phyloP scores from a whole-genome alignment of 2,113 vertebrate species.

The Aviceda subcristata region DNA sequence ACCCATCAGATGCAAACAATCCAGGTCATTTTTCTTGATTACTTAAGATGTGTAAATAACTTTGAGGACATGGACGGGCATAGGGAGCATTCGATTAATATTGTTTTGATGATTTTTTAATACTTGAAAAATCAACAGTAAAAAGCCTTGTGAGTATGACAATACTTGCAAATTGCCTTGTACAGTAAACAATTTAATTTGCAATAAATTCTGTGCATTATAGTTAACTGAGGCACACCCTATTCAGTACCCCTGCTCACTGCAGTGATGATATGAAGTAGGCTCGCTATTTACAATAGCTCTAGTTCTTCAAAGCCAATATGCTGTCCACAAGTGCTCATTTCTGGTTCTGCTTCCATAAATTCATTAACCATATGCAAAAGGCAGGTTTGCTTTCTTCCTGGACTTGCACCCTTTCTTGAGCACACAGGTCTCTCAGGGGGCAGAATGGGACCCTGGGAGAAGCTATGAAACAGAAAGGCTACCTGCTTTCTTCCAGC shows the following conservation, averaged over 20 bases:
- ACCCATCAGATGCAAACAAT: slow-evolving; percentile 49
- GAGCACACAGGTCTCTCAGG: rapidly evolving
- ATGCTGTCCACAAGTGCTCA: neutral
- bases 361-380: neutral
- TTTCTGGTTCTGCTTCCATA: neutral
- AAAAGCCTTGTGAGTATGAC: neutral
- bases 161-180: neutral
- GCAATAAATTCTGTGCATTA: neutral
- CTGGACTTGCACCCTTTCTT: neutral
- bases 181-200: slow-evolving; percentile 11
- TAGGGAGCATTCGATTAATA: slow-evolving; percentile 43
- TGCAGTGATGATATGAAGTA: neutral
- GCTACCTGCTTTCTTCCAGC: neutral
- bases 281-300: neutral
- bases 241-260: neutral
- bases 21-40: neutral
- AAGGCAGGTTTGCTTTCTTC: neutral
- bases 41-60: slow-evolving; percentile 17
- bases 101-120: slow-evolving; percentile 42
- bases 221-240: neutral
- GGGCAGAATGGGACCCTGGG: neutral
- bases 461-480: neutral
- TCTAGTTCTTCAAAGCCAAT: neutral
- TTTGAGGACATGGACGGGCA: neutral
- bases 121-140: slow-evolving; percentile 4